These are phyloP conservation scores for Galerucella calmariensis DNA, from an alignment of 2,888 invertebrate species.

Conservation along the genomic window DNA sequence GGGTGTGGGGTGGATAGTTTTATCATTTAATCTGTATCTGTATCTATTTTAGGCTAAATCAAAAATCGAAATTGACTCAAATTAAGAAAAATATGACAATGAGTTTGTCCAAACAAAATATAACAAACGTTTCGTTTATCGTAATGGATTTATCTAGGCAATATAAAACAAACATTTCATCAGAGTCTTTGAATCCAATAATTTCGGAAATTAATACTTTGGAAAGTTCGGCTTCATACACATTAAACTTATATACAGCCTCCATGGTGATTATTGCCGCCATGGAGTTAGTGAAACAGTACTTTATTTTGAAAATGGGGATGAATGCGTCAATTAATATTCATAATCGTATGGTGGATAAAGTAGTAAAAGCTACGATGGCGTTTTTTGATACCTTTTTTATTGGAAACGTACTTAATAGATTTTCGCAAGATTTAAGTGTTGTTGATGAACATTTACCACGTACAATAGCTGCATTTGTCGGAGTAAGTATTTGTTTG, in stretches of 20 bases:
- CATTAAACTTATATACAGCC: conserved; percentile 51
- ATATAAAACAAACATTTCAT: conserved; percentile 11
- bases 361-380: conserved; percentile 53
- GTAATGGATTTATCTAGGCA: background rate
- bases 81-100: conserved; percentile 6
- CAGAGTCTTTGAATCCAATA: conserved; percentile 21
- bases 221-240: conserved; percentile 30
- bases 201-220: conserved; percentile 28
- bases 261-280: conserved; percentile 48
- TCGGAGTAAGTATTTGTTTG: conserved; percentile 44
- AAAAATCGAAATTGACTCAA: conserved; percentile 23
- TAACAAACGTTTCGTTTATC: conserved; percentile 5
- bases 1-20: background rate
- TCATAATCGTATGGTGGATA: conserved; percentile 53
- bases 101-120: background rate
- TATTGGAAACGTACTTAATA: conserved; percentile 57
- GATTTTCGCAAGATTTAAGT: conserved; percentile 57
- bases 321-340: conserved; percentile 52
- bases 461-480: conserved; percentile 41
- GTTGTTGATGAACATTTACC: conserved; percentile 55
- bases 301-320: conserved; percentile 48
- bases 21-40: background rate
- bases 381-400: conserved; percentile 55
- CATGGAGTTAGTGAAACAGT: conserved; percentile 49
- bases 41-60: conserved; percentile 28